Percentiles rank a stretch among this genome's conserved stretches.
Evolutionary conservation across 2,888 invertebrate species (phyloP).

Genomic region (Drosophila longiperda): DNA sequence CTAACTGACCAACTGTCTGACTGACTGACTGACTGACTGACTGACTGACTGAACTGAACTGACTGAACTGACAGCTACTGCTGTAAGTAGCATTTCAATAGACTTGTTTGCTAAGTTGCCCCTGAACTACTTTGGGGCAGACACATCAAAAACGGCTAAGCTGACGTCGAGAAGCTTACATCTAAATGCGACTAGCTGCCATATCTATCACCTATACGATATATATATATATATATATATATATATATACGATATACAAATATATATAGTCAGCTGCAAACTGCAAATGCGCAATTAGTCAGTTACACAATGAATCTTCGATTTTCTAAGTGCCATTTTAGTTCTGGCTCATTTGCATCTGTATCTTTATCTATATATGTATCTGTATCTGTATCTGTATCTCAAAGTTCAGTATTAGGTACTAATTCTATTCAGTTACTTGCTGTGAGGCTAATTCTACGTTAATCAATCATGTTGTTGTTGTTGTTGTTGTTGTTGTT

Average conservation of each 20-base stretch:
- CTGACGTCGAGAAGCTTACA: slow-evolving; percentile 13
- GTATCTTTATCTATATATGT: background rate
- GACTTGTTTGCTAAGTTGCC: slow-evolving; percentile 43
- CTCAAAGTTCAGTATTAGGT: slow-evolving; percentile 20
- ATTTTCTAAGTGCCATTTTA: slow-evolving; percentile 14
- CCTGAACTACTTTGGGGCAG: slow-evolving; percentile 52
- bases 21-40: background rate
- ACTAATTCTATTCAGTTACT: slow-evolving; percentile 15
- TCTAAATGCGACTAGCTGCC: slow-evolving; percentile 23
- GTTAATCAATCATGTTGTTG: slow-evolving; percentile 51
- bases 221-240: slow-evolving; percentile 2
- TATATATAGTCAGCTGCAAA: background rate
- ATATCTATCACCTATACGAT: slow-evolving; percentile 4
- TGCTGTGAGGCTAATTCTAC: slow-evolving; percentile 43
- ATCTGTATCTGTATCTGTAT: slow-evolving; percentile 1
- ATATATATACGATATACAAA: no score
- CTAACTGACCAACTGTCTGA: no score
- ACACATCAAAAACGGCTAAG: slow-evolving; percentile 8
- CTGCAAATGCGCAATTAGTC: slow-evolving; percentile 39
- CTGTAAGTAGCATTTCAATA: slow-evolving; percentile 16
- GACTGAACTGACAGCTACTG: slow-evolving; percentile 16
- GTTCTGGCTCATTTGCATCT: slow-evolving; percentile 37
- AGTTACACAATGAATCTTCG: slow-evolving; percentile 42
- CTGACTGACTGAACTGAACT: slow-evolving; percentile 2
- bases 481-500: slow-evolving; percentile 22